Conservation (phyloP, 2,113 vertebrate species). For the Chrysochloris asiatica region DNA sequence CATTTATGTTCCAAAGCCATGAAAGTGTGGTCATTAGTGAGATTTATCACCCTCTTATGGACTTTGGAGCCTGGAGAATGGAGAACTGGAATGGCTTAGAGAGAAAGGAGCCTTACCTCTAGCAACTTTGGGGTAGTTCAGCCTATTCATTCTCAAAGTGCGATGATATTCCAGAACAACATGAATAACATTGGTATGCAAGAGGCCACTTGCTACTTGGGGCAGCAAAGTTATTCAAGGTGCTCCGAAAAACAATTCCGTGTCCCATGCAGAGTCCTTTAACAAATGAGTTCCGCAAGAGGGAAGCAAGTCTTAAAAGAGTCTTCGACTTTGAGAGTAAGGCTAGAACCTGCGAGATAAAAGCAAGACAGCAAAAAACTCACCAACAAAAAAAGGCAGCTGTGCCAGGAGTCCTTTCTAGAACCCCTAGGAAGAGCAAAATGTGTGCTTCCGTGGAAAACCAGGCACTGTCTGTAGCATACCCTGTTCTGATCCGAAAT, state of each 20-base stretch:
- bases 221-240: not conserved
- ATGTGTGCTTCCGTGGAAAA: not conserved
- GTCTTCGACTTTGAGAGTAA: not conserved
- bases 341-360: not conserved
- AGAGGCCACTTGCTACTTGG: not conserved
- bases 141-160: not conserved
- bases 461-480: not conserved
- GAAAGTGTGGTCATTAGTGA: not conserved
- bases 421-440: not conserved
- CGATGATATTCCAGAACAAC: not conserved
- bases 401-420: not conserved
- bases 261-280: not conserved
- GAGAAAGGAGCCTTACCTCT: not conserved
- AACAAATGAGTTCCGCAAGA: not conserved
- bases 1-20: conserved; percentile 21
- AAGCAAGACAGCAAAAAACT: not conserved
- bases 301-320: not conserved
- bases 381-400: not conserved
- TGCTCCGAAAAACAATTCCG: conserved; percentile 45
- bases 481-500: not conserved
- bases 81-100: not conserved
- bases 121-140: not conserved
- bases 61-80: conserved; percentile 10
- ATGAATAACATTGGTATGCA: not conserved
- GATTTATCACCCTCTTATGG: conserved; percentile 35